phyloP scores from a whole-genome alignment of 2,797 vertebrate genomes.

The Pangasius mekongensis region DNA sequence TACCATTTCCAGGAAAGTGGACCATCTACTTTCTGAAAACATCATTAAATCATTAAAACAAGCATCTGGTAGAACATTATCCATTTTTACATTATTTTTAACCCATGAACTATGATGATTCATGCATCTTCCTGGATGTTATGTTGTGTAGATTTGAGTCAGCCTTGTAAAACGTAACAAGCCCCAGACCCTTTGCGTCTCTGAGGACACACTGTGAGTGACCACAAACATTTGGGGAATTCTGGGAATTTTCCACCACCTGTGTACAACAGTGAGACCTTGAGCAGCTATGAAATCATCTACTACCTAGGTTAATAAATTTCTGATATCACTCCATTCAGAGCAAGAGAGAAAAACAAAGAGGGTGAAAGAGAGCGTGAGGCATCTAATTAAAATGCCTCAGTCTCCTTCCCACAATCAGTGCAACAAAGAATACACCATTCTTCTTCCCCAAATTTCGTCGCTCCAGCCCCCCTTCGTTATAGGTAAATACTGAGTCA shows the following conservation, averaged over 20 bases:
- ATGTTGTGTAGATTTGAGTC: constrained; percentile 38
- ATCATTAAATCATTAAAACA: constrained; percentile 31
- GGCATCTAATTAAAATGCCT: constrained; percentile 34
- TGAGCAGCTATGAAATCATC: constrained; percentile 78
- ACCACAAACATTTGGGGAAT: constrained; percentile 69
- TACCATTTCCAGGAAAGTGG: constrained; percentile 46
- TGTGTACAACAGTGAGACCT: constrained; percentile 64
- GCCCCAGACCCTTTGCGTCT: neutral
- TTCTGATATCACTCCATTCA: constrained; percentile 46
- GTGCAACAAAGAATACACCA: constrained; percentile 55
- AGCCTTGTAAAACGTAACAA: constrained; percentile 27
- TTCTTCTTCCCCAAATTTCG: constrained; percentile 22
- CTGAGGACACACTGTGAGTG: constrained; percentile 66
- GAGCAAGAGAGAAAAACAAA: constrained; percentile 60
- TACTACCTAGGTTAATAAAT: constrained; percentile 75
- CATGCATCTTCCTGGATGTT: constrained; percentile 31
- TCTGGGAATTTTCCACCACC: constrained; percentile 60
- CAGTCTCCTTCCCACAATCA: constrained; percentile 48
- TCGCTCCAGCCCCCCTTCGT: constrained; percentile 21
- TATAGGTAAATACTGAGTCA: constrained; percentile 78
- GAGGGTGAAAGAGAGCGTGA: constrained; percentile 17
- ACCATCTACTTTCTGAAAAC: constrained; percentile 47
- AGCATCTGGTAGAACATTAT: constrained; percentile 49
- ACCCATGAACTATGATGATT: constrained; percentile 44
- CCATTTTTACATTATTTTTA: neutral